These are phyloP conservation scores for Perca schrenkii DNA, from an alignment of 2,113 vertebrate genomes.

Conservation along the genomic window DNA sequence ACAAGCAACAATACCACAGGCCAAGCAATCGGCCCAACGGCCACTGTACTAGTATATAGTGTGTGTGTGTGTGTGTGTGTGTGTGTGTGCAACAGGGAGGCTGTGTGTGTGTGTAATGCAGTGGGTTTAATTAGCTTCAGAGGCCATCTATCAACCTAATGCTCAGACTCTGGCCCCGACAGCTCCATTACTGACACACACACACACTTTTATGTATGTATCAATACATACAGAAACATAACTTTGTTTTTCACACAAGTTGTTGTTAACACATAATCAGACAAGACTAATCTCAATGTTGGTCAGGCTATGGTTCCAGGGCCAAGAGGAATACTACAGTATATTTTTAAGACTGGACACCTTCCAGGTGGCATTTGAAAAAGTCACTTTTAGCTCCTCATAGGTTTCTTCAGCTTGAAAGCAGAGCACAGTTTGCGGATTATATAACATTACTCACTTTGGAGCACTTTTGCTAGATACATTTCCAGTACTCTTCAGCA, in stretches of 20 bases:
- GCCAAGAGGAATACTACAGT: background rate
- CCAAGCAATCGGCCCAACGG: no score
- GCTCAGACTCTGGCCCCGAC: conserved; percentile 65
- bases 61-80: background rate
- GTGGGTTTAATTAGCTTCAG: conserved; percentile 81
- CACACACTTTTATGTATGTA: background rate
- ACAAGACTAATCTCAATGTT: background rate
- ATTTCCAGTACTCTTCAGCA: background rate
- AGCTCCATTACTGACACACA: conserved; percentile 73
- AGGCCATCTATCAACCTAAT: conserved; percentile 81
- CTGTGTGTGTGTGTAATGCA: conserved; percentile 55
- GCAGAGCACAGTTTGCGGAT: conserved; percentile 15
- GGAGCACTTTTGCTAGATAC: background rate
- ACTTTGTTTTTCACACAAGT: background rate
- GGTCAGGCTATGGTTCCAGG: background rate
- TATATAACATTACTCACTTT: background rate
- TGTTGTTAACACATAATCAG: background rate
- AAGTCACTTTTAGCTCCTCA: conserved; percentile 17
- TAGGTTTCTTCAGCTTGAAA: conserved; percentile 9
- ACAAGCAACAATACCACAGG: no score
- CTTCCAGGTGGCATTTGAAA: conserved; percentile 43
- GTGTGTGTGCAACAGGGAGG: conserved; percentile 5
- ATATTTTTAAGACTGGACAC: background rate
- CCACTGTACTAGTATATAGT: background rate
- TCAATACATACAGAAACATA: background rate